phyloP scores from a whole-genome alignment of 2,113 vertebrate species.

The Heptranchias perlo region DNA sequence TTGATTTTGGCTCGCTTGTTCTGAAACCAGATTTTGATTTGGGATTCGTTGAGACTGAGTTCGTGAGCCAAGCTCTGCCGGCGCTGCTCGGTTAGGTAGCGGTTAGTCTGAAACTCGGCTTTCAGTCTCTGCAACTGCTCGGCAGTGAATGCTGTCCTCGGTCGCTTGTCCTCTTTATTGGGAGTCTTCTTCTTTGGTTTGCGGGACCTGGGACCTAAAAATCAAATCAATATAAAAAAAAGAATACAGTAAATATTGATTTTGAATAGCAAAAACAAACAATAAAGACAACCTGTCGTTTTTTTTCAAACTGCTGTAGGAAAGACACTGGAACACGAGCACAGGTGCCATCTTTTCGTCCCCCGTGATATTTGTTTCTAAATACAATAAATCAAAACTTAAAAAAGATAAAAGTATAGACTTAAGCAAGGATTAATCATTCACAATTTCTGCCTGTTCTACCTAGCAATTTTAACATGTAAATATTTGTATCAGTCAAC shows the following conservation, averaged over 20 bases:
- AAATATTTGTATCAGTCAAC: neutral
- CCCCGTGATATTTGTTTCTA: neutral
- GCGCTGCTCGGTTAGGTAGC: slow-evolving; percentile 86
- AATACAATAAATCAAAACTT: neutral
- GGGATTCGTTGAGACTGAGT: slow-evolving; percentile 84
- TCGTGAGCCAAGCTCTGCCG: slow-evolving; percentile 81
- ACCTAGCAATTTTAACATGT: neutral
- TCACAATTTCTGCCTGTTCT: neutral
- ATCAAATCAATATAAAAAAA: neutral
- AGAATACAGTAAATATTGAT: neutral
- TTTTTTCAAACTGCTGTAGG: neutral
- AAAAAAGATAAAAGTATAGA: neutral
- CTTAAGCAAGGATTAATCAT: neutral
- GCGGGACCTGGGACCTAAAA: slow-evolving; percentile 83
- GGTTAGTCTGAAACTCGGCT: slow-evolving; percentile 81
- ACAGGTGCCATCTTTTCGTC: neutral
- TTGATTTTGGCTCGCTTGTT: slow-evolving; percentile 93
- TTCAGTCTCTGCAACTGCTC: slow-evolving; percentile 88
- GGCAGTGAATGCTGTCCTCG: slow-evolving; percentile 84
- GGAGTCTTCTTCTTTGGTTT: slow-evolving; percentile 96
- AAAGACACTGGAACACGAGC: neutral
- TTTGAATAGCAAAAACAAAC: neutral
- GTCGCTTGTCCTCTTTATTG: slow-evolving; percentile 87
- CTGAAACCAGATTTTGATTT: slow-evolving; percentile 96
- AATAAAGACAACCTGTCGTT: neutral